Evolutionary conservation across 2,888 invertebrate species (phyloP), one percentile per base, ranked within the genome.

Genomic region (Acronicta aceris): DNA sequence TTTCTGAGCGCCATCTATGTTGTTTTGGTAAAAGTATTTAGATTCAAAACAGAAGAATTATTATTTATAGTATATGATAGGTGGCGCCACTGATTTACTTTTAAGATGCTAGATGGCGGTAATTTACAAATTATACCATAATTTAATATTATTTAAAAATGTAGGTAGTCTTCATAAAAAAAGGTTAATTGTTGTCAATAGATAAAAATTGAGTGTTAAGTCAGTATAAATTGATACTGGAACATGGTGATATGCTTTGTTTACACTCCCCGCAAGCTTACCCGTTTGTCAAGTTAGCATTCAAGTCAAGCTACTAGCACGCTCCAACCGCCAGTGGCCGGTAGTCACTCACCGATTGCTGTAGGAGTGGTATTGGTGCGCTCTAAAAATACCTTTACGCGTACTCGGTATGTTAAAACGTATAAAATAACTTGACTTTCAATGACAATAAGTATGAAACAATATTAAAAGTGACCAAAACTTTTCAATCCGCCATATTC

Each of bases 381-480:
- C 80, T 83, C 86, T 89, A 86, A 87, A 89, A 86, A 88, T 86
- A 89, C 53, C 73, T 38, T 64, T 66, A 76, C 81, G 71, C 71
- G 81, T 76, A 72, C 82, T 79, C 75, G 74, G 73, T 74, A 76
- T 80, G 80, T 79, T 62, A 81, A 81, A 85, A 79, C 80, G 74
- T 70, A 74, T 82, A 76, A 81, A 81, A 81, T 76, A 78, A 81
- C 72, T 67, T 64, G 63, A 78, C 66, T 82, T 78, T 85, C 80
- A 86, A 86, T 88, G 83, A 87, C 79, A 84, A 80, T 81, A 78
- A 74, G 62, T 74, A 66, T 67, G 62, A 71, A 75, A 71, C 57
- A 52, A 46, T 43, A 64, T 47, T 52, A 12, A 8, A 76, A 62
- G 76, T 78, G 71, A 66, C 48, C 48, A 36, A 6, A 45, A 52